Percentiles rank a stretch among this genome's conserved stretches.
Evolutionary conservation across 1,140 invertebrate species (phyloP).

Genomic region (Drosophila pruinosa): DNA sequence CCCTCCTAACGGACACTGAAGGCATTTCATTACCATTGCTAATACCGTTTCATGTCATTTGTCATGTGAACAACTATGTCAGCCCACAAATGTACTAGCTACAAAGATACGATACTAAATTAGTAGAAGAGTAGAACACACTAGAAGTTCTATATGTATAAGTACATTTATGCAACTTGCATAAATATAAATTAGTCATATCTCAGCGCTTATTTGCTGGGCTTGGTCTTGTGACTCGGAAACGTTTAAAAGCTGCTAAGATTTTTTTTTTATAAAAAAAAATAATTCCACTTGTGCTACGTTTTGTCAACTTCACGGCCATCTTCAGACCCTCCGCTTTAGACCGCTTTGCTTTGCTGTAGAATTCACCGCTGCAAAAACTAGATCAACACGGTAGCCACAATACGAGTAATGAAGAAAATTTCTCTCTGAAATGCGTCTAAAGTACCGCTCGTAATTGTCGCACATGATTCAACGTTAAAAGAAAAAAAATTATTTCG

Average conservation of each 20-base stretch:
- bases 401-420: constrained; percentile 15
- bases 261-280: constrained; percentile 3
- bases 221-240: neutral
- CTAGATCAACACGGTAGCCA: constrained; percentile 38
- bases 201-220: neutral
- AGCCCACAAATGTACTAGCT: constrained; percentile 2
- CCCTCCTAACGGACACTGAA: constrained; percentile 28
- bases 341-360: neutral
- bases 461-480: constrained; percentile 70
- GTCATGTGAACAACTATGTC: constrained; percentile 33
- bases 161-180: neutral
- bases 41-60: constrained; percentile 51
- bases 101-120: neutral
- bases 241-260: neutral
- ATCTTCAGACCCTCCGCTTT: neutral
- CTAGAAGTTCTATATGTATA: neutral
- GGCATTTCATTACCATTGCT: constrained; percentile 44
- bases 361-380: constrained; percentile 35
- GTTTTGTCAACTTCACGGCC: constrained; percentile 5
- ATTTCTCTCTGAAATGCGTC: constrained; percentile 54
- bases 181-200: neutral
- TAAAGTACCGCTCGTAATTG: constrained; percentile 71
- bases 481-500: constrained; percentile 43
- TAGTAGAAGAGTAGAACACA: neutral
- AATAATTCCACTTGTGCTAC: constrained; percentile 22